These are phyloP conservation scores for Isichthys henryi DNA, from an alignment of 2,113 vertebrate species.

Conservation along the genomic window DNA sequence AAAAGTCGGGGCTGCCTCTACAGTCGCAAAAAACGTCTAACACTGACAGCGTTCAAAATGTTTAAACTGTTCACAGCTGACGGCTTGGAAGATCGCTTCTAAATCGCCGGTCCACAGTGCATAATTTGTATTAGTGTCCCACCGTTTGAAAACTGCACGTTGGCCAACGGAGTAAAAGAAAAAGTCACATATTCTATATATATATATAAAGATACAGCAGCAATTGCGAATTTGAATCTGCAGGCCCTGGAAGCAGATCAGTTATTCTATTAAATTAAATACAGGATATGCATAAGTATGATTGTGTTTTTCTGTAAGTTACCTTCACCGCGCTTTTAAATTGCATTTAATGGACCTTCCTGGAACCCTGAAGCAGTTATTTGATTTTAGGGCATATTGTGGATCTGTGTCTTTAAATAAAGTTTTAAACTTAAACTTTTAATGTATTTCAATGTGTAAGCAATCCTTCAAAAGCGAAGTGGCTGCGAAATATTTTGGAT, in stretches of 20 bases:
- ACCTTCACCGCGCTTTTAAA: neutral
- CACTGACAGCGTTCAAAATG: conserved; percentile 28
- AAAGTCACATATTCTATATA: neutral
- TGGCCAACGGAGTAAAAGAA: conserved; percentile 34
- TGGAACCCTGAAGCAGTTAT: neutral
- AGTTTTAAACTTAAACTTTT: neutral
- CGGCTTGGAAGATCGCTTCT: conserved; percentile 26
- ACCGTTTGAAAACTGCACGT: conserved; percentile 30
- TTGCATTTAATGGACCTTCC: neutral
- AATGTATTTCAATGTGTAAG: neutral
- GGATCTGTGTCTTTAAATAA: neutral
- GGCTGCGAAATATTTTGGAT: neutral
- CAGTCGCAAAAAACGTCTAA: conserved; percentile 43
- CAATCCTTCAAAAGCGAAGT: neutral
- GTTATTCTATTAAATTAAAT: neutral
- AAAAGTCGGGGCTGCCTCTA: conserved; percentile 63
- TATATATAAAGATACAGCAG: neutral
- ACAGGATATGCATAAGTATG: neutral
- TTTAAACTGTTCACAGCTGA: conserved; percentile 37
- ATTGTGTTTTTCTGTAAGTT: conserved; percentile 3
- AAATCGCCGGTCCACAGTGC: conserved; percentile 55
- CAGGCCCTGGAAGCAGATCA: neutral
- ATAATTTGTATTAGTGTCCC: conserved; percentile 55
- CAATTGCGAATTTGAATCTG: neutral
- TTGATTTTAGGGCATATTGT: neutral